phyloP scores from a whole-genome alignment of 2,113 vertebrate genomes.

The Ictalurus punctatus region DNA sequence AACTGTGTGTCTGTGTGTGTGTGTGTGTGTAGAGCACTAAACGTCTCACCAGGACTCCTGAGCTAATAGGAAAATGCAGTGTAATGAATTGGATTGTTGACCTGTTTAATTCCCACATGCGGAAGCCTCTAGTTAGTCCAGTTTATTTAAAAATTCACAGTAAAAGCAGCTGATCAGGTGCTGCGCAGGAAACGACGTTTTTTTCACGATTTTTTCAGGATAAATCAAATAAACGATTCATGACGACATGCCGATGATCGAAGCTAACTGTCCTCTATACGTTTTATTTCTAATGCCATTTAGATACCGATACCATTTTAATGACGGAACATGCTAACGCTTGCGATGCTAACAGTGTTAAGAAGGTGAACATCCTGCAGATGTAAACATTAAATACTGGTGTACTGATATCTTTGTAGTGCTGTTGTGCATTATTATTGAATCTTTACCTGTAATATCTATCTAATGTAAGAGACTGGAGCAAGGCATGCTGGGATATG shows the following conservation, averaged over 20 bases:
- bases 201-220: background rate
- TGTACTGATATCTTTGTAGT: background rate
- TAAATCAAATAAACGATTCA: background rate
- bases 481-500: background rate
- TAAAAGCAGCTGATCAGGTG: background rate
- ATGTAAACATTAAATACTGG: background rate
- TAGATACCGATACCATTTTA: background rate
- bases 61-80: constrained; percentile 16
- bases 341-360: background rate
- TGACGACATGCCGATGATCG: background rate
- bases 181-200: background rate
- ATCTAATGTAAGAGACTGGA: background rate
- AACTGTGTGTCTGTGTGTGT: background rate
- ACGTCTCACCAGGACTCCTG: constrained; percentile 3
- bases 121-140: background rate
- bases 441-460: background rate
- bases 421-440: background rate
- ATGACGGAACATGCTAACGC: background rate
- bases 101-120: background rate
- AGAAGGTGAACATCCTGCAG: background rate
- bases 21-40: background rate
- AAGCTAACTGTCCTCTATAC: background rate
- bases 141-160: background rate
- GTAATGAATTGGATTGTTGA: constrained; percentile 21
- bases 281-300: no score